phyloP scores from a whole-genome alignment of 2,113 vertebrate genomes.

The Macheiramphus alcinus region DNA sequence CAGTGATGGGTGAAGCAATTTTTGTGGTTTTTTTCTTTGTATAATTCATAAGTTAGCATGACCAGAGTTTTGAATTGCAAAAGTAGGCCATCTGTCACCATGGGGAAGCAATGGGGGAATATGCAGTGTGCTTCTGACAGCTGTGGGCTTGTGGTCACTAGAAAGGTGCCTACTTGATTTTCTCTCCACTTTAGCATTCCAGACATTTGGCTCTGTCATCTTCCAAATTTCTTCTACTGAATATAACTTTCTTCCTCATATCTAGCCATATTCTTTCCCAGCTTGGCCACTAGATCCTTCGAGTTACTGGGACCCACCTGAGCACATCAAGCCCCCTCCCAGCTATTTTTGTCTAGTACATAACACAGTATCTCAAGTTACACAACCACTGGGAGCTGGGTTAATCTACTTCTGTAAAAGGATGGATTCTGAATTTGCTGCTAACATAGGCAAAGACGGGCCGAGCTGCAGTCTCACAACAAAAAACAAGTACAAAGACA shows the following conservation, averaged over 20 bases:
- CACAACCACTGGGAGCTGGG: neutral
- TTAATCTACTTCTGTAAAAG: neutral
- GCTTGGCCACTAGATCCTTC: neutral
- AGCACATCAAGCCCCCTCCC: neutral
- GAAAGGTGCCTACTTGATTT: constrained; percentile 14
- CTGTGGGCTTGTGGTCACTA: constrained; percentile 37
- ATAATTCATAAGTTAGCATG: constrained; percentile 60
- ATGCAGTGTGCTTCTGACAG: neutral
- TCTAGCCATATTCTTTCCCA: neutral
- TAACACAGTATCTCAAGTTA: neutral
- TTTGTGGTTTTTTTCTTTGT: constrained; percentile 14
- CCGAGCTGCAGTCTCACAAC: neutral
- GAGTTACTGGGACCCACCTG: neutral
- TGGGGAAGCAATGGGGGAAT: constrained; percentile 25
- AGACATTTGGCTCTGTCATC: neutral
- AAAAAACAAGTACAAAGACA: neutral
- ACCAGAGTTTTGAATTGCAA: constrained; percentile 29
- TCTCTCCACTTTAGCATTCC: neutral
- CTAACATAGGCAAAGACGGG: neutral
- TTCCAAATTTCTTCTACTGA: neutral
- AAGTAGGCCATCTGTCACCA: constrained; percentile 68
- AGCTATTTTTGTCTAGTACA: neutral
- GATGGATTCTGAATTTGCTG: neutral
- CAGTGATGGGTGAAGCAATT: constrained; percentile 32
- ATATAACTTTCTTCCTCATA: neutral